phyloP scores from a whole-genome alignment of 1,140 invertebrate species.

The Colletes gigas region DNA sequence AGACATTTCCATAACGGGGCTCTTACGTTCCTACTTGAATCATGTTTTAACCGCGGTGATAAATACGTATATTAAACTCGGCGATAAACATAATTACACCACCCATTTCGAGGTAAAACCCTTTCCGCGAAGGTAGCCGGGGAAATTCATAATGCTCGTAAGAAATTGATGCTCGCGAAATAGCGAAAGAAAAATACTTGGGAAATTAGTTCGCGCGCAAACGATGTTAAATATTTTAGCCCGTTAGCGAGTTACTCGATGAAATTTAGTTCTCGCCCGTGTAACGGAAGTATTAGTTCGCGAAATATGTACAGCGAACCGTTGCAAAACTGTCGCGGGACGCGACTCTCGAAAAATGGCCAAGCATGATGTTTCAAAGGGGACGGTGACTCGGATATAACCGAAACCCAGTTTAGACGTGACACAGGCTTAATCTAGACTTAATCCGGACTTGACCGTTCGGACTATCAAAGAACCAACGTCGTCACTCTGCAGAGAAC shows the following conservation, averaged over 20 bases:
- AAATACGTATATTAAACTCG: conserved; percentile 33
- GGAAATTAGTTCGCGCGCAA: conserved; percentile 15
- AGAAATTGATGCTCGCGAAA: conserved; percentile 28
- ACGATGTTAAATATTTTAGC: conserved; percentile 29
- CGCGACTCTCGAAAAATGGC: neutral
- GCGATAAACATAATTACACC: conserved; percentile 33
- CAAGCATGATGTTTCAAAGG: neutral
- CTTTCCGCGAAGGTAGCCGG: neutral
- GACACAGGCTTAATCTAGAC: neutral
- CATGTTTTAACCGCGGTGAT: conserved; percentile 12
- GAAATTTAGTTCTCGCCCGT: neutral
- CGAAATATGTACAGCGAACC: conserved; percentile 3
- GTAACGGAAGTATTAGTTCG: neutral
- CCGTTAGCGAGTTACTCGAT: neutral
- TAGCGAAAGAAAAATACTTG: conserved; percentile 17
- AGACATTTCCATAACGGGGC: neutral
- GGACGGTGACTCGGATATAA: neutral
- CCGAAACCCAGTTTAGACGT: neutral
- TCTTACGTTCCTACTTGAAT: neutral
- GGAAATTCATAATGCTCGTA: neutral
- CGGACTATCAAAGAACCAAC: neutral
- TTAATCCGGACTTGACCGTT: neutral
- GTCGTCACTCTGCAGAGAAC: neutral
- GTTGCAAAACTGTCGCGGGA: neutral
- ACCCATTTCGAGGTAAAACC: neutral